phyloP scores from a whole-genome alignment of 2,888 invertebrate species.

The Drosophila borborema region DNA sequence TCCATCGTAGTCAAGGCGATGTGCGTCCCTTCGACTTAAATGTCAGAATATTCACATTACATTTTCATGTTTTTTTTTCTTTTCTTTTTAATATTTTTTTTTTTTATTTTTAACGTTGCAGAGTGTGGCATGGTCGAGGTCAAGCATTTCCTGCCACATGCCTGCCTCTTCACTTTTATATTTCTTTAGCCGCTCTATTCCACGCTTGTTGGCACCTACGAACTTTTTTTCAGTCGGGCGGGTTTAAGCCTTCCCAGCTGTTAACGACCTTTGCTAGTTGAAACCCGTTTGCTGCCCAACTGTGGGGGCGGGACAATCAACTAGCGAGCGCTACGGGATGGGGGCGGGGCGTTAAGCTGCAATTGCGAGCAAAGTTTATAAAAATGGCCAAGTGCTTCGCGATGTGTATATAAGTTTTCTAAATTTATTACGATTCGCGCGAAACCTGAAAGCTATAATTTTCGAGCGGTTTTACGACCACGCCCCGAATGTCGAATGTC shows the following conservation, averaged over 20 bases:
- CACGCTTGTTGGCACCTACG: slow-evolving; percentile 65
- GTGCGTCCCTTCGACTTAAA: neutral
- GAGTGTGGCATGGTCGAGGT: slow-evolving; percentile 75
- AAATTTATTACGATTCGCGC: slow-evolving; percentile 79
- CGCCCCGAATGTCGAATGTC: slow-evolving; percentile 76
- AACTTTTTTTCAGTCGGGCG: slow-evolving; percentile 40
- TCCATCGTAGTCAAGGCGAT: neutral
- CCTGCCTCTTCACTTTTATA: slow-evolving; percentile 32
- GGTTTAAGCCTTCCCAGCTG: slow-evolving; percentile 74
- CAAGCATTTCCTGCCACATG: slow-evolving; percentile 47
- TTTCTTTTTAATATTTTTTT: slow-evolving; percentile 36
- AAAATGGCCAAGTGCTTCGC: slow-evolving; percentile 51
- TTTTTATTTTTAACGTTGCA: slow-evolving; percentile 29
- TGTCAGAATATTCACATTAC: slow-evolving; percentile 49
- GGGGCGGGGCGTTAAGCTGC: slow-evolving; percentile 59
- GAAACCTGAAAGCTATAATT: slow-evolving; percentile 79
- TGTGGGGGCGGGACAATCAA: slow-evolving; percentile 34
- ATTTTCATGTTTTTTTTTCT: neutral
- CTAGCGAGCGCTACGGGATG: slow-evolving; percentile 10
- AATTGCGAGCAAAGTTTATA: slow-evolving; percentile 69
- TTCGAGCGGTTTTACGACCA: slow-evolving; percentile 77
- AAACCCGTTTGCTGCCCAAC: slow-evolving; percentile 59
- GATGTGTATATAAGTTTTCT: slow-evolving; percentile 75
- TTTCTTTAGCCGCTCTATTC: slow-evolving; percentile 31
- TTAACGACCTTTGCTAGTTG: slow-evolving; percentile 75